Conservation (phyloP, 1,140 invertebrate genomes). For the Euwallacea fornicatus region DNA sequence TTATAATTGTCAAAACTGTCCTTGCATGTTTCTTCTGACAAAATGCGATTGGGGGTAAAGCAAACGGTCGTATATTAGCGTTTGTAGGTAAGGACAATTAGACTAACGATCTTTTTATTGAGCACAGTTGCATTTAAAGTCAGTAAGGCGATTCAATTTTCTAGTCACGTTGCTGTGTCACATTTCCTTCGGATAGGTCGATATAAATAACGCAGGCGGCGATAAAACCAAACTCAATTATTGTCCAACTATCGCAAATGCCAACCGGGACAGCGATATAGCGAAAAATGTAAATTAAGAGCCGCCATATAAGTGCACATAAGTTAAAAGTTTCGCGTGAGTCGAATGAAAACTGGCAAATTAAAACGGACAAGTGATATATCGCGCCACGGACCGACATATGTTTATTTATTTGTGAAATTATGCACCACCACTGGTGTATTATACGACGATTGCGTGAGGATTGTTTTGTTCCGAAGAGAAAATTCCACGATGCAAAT, state of each 20-base stretch:
- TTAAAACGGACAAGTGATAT: conserved; percentile 2
- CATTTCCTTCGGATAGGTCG: not conserved
- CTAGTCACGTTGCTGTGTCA: not conserved
- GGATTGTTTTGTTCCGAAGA: not conserved
- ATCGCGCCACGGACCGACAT: not conserved
- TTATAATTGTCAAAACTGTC: no score
- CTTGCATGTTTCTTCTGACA: no score
- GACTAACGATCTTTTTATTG: not conserved
- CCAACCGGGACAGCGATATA: conserved; percentile 1
- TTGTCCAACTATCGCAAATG: conserved; percentile 5
- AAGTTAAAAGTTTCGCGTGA: conserved; percentile 7
- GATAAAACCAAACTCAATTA: conserved; percentile 9
- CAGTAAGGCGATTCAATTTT: not conserved
- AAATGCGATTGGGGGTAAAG: no score
- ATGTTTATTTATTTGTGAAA: not conserved
- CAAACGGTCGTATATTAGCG: no score
- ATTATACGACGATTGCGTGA: no score
- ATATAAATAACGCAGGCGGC: not conserved
- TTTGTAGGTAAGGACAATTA: not conserved
- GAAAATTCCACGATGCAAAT: not conserved
- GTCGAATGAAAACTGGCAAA: conserved; percentile 3
- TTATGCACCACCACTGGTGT: no score
- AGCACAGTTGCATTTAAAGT: not conserved
- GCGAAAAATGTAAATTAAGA: conserved; percentile 2
- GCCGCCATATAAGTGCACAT: not conserved